Evolutionary conservation across 2,113 vertebrate species (phyloP), one percentile per base, ranked within the genome.

Genomic region (Manacus vitellinus): DNA sequence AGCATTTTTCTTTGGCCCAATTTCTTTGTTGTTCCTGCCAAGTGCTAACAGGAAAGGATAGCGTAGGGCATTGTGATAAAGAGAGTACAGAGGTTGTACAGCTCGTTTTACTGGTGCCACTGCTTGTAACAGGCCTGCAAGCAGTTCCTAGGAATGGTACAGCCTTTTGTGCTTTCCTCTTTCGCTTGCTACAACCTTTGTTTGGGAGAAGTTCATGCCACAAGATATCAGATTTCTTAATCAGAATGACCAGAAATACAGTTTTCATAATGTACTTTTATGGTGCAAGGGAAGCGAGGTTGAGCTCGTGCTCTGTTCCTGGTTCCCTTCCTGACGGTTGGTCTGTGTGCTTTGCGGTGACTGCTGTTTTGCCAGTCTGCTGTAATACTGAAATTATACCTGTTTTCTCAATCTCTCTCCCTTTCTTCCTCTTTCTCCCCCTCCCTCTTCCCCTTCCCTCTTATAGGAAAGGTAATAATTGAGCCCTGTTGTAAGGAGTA

Each of bases 221-320:
- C 6, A 3, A 73, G 37, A 18, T n/a, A 44, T 35, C 35, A 43
- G 47, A 55, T 82, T 88, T 85, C 88, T 46, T 71, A 39, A 55
- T 49, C 30, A 25, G 66, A 74, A 44, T 71, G 24, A 81, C 47
- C 35, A 85, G 61, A 72, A 87, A 65, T 30, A 47, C 1, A 9
- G 54, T 68, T 81, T 87, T 82, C 27, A 15, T 33, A 41, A 33
- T 27, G 47, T 54, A 12, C 25, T 73, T 74, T 10, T 30, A 59
- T 43, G 56, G 10, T 41, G 27, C 6, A 2, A 30, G 56, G 44
- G n/a, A 33, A 78, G n/a, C 0, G 0, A 63, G 55, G 51, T 7
- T 70, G 25, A 33, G 24, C 72, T 78, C 68, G 81, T 51, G 61
- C 37, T 76, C 52, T 39, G 22, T n/a, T 31, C 58, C 52, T 68